Base-by-base conservation (phyloP, 2,888 invertebrate genomes). In the Nycteola revayana region DNA sequence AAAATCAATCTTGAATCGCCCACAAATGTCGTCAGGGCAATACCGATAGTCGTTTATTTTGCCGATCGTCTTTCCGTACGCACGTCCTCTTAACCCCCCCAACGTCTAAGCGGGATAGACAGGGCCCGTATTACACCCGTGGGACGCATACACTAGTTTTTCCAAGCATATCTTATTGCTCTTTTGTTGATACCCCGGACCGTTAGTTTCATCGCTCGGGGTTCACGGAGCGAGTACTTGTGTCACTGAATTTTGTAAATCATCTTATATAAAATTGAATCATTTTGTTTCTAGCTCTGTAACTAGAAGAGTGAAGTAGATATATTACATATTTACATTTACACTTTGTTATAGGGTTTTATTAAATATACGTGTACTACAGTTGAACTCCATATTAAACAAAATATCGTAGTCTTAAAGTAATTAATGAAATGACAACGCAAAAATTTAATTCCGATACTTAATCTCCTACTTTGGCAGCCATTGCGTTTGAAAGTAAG, bases 131-230 rank as follows among this genome's bases (percentile, higher is more conserved):
- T 56, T 51, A 62, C 62, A 55, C 89, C 79, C 85, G 22, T 35
- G 88, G 83, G 88, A 69, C 62, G 45, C 61, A 77, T 86, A 76
- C 79, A 79, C 85, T 83, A 88, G 86, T 88, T 88, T 84, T 87
- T 85, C 85, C 85, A 76, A 84, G 88, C 88, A 89, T 89, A 89
- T 89, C 88, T 88, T 89, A 89, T 87, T 79, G 88, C 86, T 74
- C 88, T 79, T 89, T 85, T 87, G 89, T 88, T 88, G 82, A 81
- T 87, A 78, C 87, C 84, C 70, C 53, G 75, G 81, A 71, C 76
- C 79, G 87, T 89, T 89, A 86, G 80, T 86, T 89, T 89, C 89
- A 88, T 89, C 88, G 88, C 81, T 41, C 69, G 66, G 76, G 79
- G 82, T 76, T 75, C 74, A 67, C 60, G 48, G 61, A 62, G 53